Base-by-base conservation (phyloP, 2,888 invertebrate genomes). In the Choristoneura rosaceana region DNA sequence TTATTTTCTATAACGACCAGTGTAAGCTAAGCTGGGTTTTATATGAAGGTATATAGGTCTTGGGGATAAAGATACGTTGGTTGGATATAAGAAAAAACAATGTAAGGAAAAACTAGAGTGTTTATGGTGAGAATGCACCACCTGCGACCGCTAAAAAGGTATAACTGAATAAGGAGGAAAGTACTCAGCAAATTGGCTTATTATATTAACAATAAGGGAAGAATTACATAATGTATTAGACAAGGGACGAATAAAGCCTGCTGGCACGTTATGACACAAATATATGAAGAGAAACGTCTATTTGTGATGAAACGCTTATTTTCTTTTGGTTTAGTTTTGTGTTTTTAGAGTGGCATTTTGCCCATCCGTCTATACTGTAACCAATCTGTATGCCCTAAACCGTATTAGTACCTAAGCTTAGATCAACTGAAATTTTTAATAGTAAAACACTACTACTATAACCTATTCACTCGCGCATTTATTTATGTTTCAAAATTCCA, bases 61-160 rank as follows among this genome's bases (percentile, higher is more conserved):
- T 41, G 25, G n/a, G 14, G 55, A 10, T 66, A 17, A 41, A 9
- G 52, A n/a, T 66, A 66, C 41, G n/a, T 12, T 66, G 65, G 65
- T 5, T 52, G 10, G 8, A 3, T 38, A 50, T 55, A 17, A 52
- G 41, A 66, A 43, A 64, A 66, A 66, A 66, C 41, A 55, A 25
- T 66, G 55, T 55, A 41, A 66, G 55, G 64, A 33, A 15, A 45
- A 66, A 55, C 65, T 66, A 55, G 55, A 66, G 65, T 66, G 65
- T 66, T 66, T 66, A 66, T 41, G 41, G 14, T 17, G 55, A 14
- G 43, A 41, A 55, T 52, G 55, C 65, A 41, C 38, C 65, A 55
- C 65, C 65, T 66, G 65, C 38, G 17, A 41, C 65, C 65, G 55
- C 65, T 66, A 66, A 66, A 66, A 55, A 55, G 65, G 65, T 66